Evolutionary conservation across 2,888 invertebrate genomes (phyloP).

Genomic region (Tiliacea aurago): DNA sequence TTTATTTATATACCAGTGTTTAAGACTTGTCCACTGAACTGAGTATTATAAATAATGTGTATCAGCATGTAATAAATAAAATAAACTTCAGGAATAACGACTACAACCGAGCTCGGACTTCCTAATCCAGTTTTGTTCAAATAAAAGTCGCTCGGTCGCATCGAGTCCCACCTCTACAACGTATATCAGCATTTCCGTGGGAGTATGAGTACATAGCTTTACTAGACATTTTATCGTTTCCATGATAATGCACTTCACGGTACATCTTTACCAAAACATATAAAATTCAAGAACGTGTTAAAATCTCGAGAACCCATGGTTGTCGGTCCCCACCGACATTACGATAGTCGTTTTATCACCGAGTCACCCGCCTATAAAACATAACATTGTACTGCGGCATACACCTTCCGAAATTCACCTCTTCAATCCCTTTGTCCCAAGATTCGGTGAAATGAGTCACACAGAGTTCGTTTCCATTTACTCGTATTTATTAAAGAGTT

Average conservation of each 20-base stretch:
- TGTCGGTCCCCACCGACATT: conserved; percentile 64
- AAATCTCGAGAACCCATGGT: conserved; percentile 69
- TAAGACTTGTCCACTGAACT: conserved; percentile 24
- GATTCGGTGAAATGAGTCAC: conserved; percentile 60
- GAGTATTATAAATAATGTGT: conserved; percentile 47
- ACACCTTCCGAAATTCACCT: conserved; percentile 65
- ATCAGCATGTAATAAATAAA: conserved; percentile 47
- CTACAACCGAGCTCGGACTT: conserved; percentile 28
- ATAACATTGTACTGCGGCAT: conserved; percentile 59
- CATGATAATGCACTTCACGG: conserved; percentile 38
- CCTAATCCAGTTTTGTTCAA: conserved; percentile 45
- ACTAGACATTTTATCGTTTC: conserved; percentile 36
- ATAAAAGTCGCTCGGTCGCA: conserved; percentile 37
- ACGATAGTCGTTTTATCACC: conserved; percentile 79
- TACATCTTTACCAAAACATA: conserved; percentile 32
- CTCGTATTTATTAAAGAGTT: conserved; percentile 50
- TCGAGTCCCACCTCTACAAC: conserved; percentile 9
- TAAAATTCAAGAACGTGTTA: conserved; percentile 39
- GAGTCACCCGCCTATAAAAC: conserved; percentile 68
- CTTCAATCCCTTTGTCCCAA: conserved; percentile 65
- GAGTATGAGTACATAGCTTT: conserved; percentile 43
- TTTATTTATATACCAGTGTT: conserved; percentile 41
- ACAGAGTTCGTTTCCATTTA: conserved; percentile 44
- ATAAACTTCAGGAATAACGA: conserved; percentile 45
- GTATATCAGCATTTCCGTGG: conserved; percentile 37